Evolutionary conservation across 53 echinoderm and acorn worm species (phyloP).

Genomic region (Mesocentrotus franciscanus): DNA sequence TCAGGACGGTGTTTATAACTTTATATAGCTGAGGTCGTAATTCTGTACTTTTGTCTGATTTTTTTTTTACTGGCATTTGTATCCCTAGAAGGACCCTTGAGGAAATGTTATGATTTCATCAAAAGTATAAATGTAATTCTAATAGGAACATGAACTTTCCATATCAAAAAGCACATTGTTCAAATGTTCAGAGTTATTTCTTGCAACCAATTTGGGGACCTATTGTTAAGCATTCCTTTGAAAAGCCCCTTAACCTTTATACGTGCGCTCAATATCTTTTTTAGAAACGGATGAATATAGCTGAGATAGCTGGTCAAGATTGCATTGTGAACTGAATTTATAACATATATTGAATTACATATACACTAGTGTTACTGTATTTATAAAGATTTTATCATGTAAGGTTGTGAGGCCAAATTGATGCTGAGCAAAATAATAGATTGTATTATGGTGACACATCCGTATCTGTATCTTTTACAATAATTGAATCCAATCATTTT

Average conservation of each 20-base stretch:
- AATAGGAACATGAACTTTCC: background rate
- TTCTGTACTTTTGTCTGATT: background rate
- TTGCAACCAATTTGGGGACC: background rate
- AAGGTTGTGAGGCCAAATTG: background rate
- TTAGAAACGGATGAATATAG: background rate
- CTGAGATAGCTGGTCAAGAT: background rate
- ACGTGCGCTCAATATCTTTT: background rate
- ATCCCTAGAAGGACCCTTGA: background rate
- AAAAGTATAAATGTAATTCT: conserved; percentile 39
- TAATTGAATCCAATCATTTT: background rate
- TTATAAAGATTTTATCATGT: background rate
- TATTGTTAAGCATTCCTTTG: background rate
- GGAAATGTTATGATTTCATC: conserved; percentile 41
- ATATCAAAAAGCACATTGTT: background rate
- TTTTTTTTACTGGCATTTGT: background rate
- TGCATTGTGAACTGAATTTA: background rate
- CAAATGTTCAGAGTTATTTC: background rate
- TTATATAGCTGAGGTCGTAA: background rate
- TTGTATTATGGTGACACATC: background rate
- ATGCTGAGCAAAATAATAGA: background rate
- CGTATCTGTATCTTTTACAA: background rate
- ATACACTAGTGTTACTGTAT: background rate
- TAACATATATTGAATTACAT: background rate
- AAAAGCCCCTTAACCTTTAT: conserved; percentile 16
- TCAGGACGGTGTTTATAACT: no score